These are phyloP conservation scores for Trissolcus japonicus DNA, from an alignment of 2,888 invertebrate genomes.

Conservation along the genomic window DNA sequence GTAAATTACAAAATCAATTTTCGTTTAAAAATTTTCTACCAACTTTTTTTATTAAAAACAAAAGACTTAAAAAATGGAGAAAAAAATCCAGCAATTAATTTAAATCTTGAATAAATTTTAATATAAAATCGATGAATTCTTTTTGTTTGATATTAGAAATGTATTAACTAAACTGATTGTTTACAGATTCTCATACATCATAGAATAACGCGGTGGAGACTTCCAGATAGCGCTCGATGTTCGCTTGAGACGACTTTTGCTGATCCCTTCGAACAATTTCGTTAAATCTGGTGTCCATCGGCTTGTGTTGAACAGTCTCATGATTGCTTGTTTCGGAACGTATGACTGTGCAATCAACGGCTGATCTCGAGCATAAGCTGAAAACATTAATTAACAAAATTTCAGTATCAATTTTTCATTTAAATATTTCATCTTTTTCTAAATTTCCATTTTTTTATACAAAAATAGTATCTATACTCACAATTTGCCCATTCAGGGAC, in stretches of 20 bases:
- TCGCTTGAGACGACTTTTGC: conserved; percentile 81
- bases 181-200: conserved; percentile 69
- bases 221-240: conserved; percentile 87
- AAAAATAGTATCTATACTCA: conserved; percentile 45
- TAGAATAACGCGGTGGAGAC: conserved; percentile 82
- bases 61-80: no score
- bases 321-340: conserved; percentile 76
- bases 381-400: not conserved
- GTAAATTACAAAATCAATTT: no score
- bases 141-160: not conserved
- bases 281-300: conserved; percentile 81
- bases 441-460: not conserved
- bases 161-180: not conserved
- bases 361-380: conserved; percentile 69
- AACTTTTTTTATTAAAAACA: no score
- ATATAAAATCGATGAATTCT: not conserved
- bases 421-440: not conserved
- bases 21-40: no score
- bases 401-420: not conserved
- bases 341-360: conserved; percentile 77
- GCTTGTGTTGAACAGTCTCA: conserved; percentile 78
- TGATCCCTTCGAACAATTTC: conserved; percentile 83
- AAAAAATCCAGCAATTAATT: no score
- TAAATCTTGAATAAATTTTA: not conserved
- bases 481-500: conserved; percentile 72